A percentile compares a stretch with the other conserved stretches of the same genome.
Evolutionary conservation across 1,140 invertebrate species (phyloP).

Genomic region (Papilio helenus): DNA sequence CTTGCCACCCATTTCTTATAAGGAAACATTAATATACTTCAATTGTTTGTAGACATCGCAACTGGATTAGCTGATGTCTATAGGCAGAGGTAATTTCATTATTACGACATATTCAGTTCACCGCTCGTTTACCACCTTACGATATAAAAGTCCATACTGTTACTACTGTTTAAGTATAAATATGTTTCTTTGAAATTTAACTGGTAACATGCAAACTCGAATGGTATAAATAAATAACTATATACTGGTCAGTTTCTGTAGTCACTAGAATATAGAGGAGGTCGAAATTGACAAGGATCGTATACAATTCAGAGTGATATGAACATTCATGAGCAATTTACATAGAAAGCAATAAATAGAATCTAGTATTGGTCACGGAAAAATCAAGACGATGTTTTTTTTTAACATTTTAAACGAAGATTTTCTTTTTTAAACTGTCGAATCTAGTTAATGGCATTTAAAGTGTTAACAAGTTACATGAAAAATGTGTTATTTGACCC

Average conservation of each 20-base stretch:
- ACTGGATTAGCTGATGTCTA: too few species aligned
- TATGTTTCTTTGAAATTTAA: neutral
- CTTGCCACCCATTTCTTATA: too few species aligned
- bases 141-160: too few species aligned
- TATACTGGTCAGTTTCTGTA: neutral
- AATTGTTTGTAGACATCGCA: too few species aligned
- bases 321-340: conserved; percentile 18
- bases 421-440: neutral
- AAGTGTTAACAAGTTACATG: neutral
- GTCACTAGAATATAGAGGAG: conserved; percentile 21
- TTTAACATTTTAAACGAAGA: neutral
- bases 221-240: neutral
- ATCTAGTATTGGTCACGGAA: neutral
- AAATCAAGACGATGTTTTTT: neutral
- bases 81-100: too few species aligned
- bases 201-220: neutral
- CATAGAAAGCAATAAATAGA: neutral
- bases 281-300: neutral
- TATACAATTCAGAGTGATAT: neutral
- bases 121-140: too few species aligned
- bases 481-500: neutral
- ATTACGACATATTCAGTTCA: too few species aligned
- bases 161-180: too few species aligned
- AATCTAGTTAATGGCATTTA: neutral
- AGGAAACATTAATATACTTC: too few species aligned